These are phyloP conservation scores for Galago senegalensis DNA, from an alignment of 2,797 vertebrate genomes.

Conservation along the genomic window DNA sequence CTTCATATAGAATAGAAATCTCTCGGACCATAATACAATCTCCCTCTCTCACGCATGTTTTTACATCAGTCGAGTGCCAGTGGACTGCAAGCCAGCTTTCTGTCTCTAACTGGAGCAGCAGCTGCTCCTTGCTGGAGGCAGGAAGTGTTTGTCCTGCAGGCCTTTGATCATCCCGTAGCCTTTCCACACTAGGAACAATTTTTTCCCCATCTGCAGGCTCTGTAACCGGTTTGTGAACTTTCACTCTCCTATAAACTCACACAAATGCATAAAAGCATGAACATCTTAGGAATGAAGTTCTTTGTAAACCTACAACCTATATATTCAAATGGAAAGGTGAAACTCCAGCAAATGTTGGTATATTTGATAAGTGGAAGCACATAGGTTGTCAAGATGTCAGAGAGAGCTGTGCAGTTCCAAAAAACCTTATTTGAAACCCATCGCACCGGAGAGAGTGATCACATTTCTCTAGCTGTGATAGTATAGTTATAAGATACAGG, in stretches of 20 bases:
- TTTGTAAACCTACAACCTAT: conserved; percentile 1
- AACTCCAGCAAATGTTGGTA: background rate
- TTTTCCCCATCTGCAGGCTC: conserved; percentile 34
- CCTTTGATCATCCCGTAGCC: conserved; percentile 44
- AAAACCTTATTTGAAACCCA: background rate
- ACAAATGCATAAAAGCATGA: background rate
- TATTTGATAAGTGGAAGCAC: background rate
- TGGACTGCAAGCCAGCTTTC: background rate
- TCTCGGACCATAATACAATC: background rate
- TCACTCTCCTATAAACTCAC: conserved; percentile 24
- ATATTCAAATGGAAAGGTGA: background rate
- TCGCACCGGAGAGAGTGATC: background rate
- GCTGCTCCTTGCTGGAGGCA: conserved; percentile 62
- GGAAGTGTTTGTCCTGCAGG: conserved; percentile 45
- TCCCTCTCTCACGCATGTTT: background rate
- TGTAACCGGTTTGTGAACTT: conserved; percentile 43
- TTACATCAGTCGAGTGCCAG: background rate
- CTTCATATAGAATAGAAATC: background rate
- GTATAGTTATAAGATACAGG: background rate
- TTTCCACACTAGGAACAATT: conserved; percentile 30
- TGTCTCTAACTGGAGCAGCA: background rate
- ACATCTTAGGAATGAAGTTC: background rate
- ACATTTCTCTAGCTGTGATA: background rate
- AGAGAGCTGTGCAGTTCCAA: background rate
- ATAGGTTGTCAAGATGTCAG: background rate